Conservation (phyloP, 2,888 invertebrate genomes). For the Hemithea aestivaria region DNA sequence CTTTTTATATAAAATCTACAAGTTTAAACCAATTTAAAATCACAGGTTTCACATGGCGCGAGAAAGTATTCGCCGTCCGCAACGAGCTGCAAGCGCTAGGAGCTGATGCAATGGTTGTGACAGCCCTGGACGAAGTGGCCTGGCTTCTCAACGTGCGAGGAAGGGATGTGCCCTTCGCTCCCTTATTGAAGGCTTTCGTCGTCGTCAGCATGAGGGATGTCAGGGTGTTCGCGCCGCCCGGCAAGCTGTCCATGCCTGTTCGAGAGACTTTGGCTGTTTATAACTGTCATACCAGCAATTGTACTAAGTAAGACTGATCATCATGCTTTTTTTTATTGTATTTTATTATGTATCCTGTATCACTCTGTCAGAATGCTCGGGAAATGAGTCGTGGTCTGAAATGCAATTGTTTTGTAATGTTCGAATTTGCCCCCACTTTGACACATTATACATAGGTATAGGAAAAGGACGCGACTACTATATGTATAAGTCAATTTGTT, state of each 20-base stretch:
- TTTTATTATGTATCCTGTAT: too few relatives aligned
- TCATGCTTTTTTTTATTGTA: not conserved
- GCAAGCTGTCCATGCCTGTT: slow-evolving; percentile 80
- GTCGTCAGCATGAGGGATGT: slow-evolving; percentile 82
- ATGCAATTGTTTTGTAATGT: too few relatives aligned
- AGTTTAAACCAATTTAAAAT: too few relatives aligned
- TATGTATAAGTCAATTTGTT: too few relatives aligned
- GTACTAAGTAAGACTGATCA: slow-evolving; percentile 49
- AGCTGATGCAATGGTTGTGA: slow-evolving; percentile 89
- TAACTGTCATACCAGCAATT: slow-evolving; percentile 80
- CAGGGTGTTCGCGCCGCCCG: slow-evolving; percentile 84
- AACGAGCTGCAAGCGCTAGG: slow-evolving; percentile 79
- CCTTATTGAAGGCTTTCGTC: slow-evolving; percentile 87
- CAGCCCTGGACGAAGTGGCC: slow-evolving; percentile 90
- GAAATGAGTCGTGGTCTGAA: too few relatives aligned
- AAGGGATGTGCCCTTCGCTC: slow-evolving; percentile 88
- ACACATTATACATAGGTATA: too few relatives aligned
- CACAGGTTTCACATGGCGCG: slow-evolving; percentile 84
- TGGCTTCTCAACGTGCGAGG: slow-evolving; percentile 95
- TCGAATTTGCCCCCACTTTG: too few relatives aligned
- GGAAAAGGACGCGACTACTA: too few relatives aligned
- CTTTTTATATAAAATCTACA: too few relatives aligned
- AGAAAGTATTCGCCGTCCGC: slow-evolving; percentile 85
- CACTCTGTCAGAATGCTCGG: too few relatives aligned
- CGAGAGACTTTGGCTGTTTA: slow-evolving; percentile 75